Base-by-base conservation (phyloP, 1,140 invertebrate species). In the Hypsibius dujardini region DNA sequence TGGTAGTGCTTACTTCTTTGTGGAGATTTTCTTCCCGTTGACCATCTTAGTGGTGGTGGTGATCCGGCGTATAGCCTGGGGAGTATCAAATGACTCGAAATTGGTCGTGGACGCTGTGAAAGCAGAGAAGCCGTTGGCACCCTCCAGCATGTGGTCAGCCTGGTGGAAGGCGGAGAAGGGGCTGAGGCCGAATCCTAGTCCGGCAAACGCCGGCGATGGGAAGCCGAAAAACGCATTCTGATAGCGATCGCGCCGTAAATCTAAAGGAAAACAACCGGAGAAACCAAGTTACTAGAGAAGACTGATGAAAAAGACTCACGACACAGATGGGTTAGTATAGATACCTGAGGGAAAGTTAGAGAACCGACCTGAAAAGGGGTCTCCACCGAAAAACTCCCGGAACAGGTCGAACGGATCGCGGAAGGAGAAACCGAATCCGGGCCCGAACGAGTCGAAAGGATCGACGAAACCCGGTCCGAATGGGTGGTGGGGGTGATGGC, bases 371-470 rank as follows among this genome's bases (percentile, higher is more conserved):
- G 77, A 77, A 75, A 84, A 84, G 47, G 83, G 83, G 77, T 84
- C 82, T 69, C 78, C 79, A 2, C 83, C 82, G 77, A 86, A 87
- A 78, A 87, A 86, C 73, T 84, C 84, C 73, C 88, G 87, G 81
- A 97, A 97, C 42, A 96, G 90, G 78, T 98, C 95, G 76, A 95
- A 90, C 2, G 95, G 95, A 77, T 96, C 93, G 78, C 94, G 86
- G 85, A 98, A 98, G 73, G 87, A 86, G 81, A 93, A 90, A 72
- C 76, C 76, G 71, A 83, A 82, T 81, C 86, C 88, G 74, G 84
- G 75, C 14, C 73, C 75, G 72, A 80, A 80, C 46, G 76, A 83
- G 73, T 69, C 72, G 76, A 76, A 76, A 46, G 82, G 83, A 75
- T 83, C 84, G 77, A 86, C 85, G 73, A 86, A 84, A 72, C 85